Percentiles rank a stretch among this genome's conserved stretches.
Conservation (phyloP, 2,888 invertebrate genomes). For the Gastracanthus pulcherrimus region DNA sequence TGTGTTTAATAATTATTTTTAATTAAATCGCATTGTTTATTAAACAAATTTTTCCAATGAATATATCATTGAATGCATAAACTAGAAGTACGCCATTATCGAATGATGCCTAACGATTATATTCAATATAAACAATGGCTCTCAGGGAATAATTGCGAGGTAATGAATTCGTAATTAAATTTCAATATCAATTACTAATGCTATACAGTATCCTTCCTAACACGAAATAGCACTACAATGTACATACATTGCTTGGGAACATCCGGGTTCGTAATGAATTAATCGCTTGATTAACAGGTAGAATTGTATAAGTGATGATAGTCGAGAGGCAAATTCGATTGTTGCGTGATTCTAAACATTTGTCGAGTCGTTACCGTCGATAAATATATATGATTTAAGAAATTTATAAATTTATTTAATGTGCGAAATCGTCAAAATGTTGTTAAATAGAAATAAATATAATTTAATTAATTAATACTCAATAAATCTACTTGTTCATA, state of each 20-base stretch:
- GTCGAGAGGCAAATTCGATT: background rate
- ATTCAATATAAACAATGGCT: background rate
- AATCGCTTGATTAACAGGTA: constrained; percentile 37
- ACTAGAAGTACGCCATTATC: too few species aligned
- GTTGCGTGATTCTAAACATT: constrained; percentile 17
- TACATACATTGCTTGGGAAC: background rate
- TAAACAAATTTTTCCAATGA: too few species aligned
- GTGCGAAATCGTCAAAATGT: too few species aligned
- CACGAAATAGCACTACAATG: background rate
- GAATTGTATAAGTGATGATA: constrained; percentile 27
- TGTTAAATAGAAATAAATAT: too few species aligned
- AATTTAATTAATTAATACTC: too few species aligned
- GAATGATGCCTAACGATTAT: background rate
- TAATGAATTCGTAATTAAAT: constrained; percentile 5
- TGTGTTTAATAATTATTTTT: too few species aligned
- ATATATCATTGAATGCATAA: too few species aligned
- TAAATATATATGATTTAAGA: background rate
- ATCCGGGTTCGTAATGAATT: constrained; percentile 20
- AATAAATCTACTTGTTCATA: too few species aligned
- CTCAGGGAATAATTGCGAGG: background rate
- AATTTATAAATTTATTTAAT: background rate
- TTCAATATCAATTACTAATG: constrained; percentile 23
- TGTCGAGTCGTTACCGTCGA: background rate
- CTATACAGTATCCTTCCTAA: background rate
- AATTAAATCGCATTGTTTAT: too few species aligned